Conservation (phyloP, 2,888 invertebrate species). For the Meganola albula region DNA sequence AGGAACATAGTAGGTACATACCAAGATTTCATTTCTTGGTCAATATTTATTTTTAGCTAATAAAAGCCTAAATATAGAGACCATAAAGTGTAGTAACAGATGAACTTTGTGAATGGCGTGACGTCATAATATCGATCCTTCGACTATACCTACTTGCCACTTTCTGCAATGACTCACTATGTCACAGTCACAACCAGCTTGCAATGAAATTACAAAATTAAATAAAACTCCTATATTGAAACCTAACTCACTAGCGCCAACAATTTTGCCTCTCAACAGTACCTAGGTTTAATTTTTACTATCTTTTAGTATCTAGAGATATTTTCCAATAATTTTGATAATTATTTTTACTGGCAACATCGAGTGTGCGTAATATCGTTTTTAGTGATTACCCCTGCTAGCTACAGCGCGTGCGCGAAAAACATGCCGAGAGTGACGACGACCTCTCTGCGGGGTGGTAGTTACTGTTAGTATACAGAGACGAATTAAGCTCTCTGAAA, state of each 20-base stretch:
- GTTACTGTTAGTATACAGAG: slow-evolving; percentile 35
- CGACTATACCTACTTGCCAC: slow-evolving; percentile 25
- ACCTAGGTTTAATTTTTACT: too few species aligned
- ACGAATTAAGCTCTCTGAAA: slow-evolving; percentile 37
- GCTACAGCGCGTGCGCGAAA: slow-evolving; percentile 67
- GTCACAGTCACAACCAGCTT: too few species aligned
- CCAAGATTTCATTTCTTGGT: too few species aligned
- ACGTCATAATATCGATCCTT: slow-evolving; percentile 68
- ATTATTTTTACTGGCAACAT: slow-evolving; percentile 35
- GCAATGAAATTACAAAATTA: not conserved
- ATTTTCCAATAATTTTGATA: too few species aligned
- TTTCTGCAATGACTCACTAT: slow-evolving; percentile 35
- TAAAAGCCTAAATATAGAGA: slow-evolving; percentile 31
- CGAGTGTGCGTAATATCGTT: slow-evolving; percentile 33
- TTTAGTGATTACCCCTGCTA: slow-evolving; percentile 60
- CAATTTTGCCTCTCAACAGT: too few species aligned
- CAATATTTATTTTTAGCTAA: slow-evolving; percentile 29
- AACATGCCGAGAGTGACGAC: slow-evolving; percentile 58
- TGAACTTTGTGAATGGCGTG: slow-evolving; percentile 55
- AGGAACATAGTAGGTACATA: too few species aligned
- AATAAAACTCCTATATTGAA: too few species aligned
- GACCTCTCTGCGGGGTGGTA: slow-evolving; percentile 61
- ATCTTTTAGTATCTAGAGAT: too few species aligned
- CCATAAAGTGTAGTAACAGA: slow-evolving; percentile 35
- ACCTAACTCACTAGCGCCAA: too few species aligned